Conservation (phyloP, 2,797 vertebrate genomes). For the Prunella strophiata region DNA sequence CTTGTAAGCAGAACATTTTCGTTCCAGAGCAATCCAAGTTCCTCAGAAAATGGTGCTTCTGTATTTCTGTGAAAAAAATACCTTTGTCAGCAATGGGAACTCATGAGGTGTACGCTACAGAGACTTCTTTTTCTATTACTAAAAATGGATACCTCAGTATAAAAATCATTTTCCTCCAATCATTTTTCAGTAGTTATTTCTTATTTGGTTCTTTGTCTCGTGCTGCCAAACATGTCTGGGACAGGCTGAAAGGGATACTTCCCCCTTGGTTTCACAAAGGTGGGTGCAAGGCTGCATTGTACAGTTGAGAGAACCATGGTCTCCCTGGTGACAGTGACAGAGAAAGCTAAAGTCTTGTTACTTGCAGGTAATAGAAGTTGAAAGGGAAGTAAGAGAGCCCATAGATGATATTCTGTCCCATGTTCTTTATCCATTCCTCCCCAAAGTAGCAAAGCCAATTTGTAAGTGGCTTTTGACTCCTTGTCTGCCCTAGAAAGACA, state of each 20-base stretch:
- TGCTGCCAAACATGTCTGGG: not conserved
- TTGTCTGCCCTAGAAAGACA: not conserved
- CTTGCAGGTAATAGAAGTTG: not conserved
- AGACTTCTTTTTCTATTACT: not conserved
- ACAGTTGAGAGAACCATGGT: not conserved
- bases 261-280: fast-evolving
- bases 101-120: not conserved
- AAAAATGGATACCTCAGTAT: not conserved
- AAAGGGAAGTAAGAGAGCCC: not conserved
- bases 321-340: not conserved
- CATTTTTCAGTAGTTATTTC: not conserved
- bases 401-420: not conserved
- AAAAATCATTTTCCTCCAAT: not conserved
- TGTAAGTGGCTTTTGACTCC: not conserved
- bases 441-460: not conserved
- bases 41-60: not conserved
- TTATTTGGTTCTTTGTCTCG: not conserved
- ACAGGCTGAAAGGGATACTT: not conserved
- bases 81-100: not conserved
- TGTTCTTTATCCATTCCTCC: not conserved
- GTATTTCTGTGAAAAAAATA: not conserved
- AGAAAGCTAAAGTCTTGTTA: not conserved
- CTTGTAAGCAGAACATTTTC: not conserved
- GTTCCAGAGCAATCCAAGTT: not conserved
- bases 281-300: not conserved